Evolutionary conservation across 2,113 vertebrate genomes (phyloP).

Genomic region (Phoenicopterus ruber): DNA sequence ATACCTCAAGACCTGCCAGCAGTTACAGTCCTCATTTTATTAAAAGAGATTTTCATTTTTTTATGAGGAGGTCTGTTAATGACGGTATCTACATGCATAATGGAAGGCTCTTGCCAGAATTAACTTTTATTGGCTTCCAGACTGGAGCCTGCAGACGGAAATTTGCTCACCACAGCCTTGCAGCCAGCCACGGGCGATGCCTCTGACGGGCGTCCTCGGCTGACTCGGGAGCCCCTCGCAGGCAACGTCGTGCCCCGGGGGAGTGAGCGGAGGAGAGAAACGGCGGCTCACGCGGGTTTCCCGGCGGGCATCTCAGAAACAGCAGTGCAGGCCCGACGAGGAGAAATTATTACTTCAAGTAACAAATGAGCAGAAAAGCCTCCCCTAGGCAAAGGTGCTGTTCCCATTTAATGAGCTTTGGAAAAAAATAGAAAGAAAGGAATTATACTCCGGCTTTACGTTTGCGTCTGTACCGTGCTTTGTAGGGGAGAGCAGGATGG

Average conservation of each 20-base stretch:
- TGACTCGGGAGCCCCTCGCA: neutral
- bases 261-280: neutral
- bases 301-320: neutral
- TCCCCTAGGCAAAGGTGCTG: neutral
- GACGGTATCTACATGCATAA: neutral
- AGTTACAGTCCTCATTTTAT: neutral
- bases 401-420: neutral
- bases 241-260: neutral
- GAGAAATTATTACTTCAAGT: neutral
- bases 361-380: conserved; percentile 26
- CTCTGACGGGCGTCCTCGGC: neutral
- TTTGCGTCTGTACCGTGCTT: accelerated
- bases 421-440: neutral
- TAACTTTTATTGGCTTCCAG: neutral
- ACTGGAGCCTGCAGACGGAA: neutral
- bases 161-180: neutral
- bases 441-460: neutral
- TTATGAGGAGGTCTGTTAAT: neutral
- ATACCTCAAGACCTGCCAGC: neutral
- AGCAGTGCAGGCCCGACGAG: neutral
- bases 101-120: neutral
- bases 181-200: neutral
- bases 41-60: neutral
- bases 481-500: neutral
- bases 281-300: neutral